Base-by-base conservation (phyloP, 2,888 invertebrate genomes). In the Galeruca laticollis region DNA sequence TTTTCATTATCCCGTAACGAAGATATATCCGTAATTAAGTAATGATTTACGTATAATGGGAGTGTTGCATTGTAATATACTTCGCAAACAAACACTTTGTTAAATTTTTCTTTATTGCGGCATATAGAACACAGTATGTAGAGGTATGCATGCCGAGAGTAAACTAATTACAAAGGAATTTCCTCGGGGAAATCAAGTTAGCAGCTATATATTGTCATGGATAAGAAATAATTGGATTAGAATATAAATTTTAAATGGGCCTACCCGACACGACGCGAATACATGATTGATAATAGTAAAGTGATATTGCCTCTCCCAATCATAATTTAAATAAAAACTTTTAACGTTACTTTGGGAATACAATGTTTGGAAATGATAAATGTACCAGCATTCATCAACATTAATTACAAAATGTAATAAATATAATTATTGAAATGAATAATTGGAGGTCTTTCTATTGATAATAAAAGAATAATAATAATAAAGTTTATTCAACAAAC, bases 101-200 rank as follows among this genome's bases (percentile, higher is more conserved):
- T 20, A 59, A 37, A 60, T 49, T 49, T 65, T 65, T 70, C 66
- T 60, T 52, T 63, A 60, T 15, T 57, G 9, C 31, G 8, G 26
- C 33, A 35, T 57, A 35, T 57, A 18, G 43, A 43, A 15, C 43
- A 68, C n/a, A n/a, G 33, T 60, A 70, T 63, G 65, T 59, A 43
- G 57, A 67, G 60, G 52, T 62, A 66, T 60, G 59, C 61, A 66
- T 68, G 69, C 61, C 54, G 68, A 60, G 59, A 62, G 61, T 69
- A 68, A 73, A 68, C 72, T 73, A 74, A 74, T 74, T 74, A 74
- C 70, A 60, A 68, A 47, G 62, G 68, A 69, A 71, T 74, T 71
- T 73, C 74, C 74, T 71, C 21, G 33, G 74, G 74, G 74, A 74
- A 74, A 74, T 74, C 74, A 74, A 69, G 68, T 69, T 57, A 66